Conservation (phyloP, 2,113 vertebrate species). For the Dromas ardeola region DNA sequence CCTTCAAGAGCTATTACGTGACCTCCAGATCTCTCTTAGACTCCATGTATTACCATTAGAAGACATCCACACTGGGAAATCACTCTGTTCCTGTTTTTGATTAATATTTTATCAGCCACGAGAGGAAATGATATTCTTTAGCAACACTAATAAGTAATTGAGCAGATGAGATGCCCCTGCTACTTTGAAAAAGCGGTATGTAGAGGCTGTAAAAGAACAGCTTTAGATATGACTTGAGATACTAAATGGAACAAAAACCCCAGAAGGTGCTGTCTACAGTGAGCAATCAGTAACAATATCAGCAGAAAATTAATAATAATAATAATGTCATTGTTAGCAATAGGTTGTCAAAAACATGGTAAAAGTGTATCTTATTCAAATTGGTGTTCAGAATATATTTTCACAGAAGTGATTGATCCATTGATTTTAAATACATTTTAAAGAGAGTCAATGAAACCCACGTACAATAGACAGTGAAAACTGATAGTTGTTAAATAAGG, state of each 20-base stretch:
- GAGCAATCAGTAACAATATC: not conserved
- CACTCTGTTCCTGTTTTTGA: constrained; percentile 92
- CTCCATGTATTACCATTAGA: constrained; percentile 85
- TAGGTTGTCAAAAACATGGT: not conserved
- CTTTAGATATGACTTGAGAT: constrained; percentile 3
- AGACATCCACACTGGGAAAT: constrained; percentile 88
- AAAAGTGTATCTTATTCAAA: not conserved
- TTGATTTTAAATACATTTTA: not conserved
- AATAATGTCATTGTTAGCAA: not conserved
- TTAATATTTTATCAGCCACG: constrained; percentile 93
- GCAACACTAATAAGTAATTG: constrained; percentile 91
- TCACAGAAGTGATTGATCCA: not conserved
- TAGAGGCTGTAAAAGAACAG: constrained; percentile 41
- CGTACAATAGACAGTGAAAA: not conserved
- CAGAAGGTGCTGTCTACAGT: not conserved
- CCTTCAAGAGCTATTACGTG: constrained; percentile 83
- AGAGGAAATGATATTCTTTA: constrained; percentile 94
- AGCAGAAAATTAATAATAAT: not conserved
- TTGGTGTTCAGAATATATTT: not conserved
- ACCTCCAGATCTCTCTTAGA: constrained; percentile 85
- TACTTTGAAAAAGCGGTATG: constrained; percentile 56
- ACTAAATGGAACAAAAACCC: not conserved
- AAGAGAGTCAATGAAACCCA: not conserved
- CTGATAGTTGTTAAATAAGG: not conserved
- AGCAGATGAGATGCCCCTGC: constrained; percentile 76